phyloP scores from a whole-genome alignment of 2,113 vertebrate species.

The Balaeniceps rex region DNA sequence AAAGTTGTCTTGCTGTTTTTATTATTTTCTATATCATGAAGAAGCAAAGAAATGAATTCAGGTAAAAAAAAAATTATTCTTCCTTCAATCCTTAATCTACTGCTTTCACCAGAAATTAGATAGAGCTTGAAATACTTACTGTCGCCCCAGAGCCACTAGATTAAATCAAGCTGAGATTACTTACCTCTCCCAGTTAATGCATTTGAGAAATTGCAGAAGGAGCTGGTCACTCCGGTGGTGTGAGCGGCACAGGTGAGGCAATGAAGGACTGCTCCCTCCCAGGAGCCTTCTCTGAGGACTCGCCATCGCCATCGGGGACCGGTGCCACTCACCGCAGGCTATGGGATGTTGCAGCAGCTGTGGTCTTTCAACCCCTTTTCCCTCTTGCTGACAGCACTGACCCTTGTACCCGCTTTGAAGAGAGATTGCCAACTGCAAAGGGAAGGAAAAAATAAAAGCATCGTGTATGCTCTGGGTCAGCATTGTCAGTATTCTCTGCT shows the following conservation, averaged over 20 bases:
- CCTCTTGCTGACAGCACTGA: background rate
- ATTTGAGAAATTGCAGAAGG: background rate
- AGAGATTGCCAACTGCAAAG: background rate
- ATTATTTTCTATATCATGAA: background rate
- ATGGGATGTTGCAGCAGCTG: background rate
- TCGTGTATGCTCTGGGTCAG: background rate
- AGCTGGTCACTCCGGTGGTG: rapidly evolving
- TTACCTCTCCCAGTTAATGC: background rate
- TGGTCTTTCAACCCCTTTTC: background rate
- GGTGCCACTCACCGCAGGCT: background rate
- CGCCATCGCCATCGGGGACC: rapidly evolving
- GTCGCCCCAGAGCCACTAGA: background rate
- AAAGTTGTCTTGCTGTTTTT: background rate
- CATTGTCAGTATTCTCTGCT: background rate
- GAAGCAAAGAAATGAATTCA: background rate
- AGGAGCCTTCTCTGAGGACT: background rate
- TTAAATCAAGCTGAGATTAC: background rate
- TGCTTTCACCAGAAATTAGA: background rate
- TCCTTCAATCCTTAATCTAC: background rate
- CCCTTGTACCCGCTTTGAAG: background rate
- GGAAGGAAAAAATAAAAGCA: background rate
- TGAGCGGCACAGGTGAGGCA: rapidly evolving
- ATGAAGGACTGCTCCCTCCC: background rate
- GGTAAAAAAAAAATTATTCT: background rate
- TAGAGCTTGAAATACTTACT: background rate